Conservation (phyloP, 1,140 invertebrate species). For the Drosophila rufa region DNA sequence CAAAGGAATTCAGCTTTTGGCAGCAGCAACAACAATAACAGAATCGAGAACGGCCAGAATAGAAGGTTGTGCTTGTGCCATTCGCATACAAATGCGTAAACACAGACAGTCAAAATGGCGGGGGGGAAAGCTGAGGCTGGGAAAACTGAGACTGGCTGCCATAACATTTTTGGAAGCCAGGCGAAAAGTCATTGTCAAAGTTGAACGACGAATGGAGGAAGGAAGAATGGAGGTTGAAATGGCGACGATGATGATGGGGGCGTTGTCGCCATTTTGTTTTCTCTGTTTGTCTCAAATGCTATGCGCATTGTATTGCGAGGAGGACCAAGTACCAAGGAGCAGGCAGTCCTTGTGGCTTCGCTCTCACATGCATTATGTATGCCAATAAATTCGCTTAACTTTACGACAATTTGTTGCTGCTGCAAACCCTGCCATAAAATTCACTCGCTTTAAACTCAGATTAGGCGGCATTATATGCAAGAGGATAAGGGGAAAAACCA, state of each 20-base stretch:
- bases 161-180: slow-evolving; percentile 72
- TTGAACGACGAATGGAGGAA: slow-evolving; percentile 38
- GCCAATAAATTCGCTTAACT: slow-evolving; percentile 83
- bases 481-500: not conserved
- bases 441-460: slow-evolving; percentile 50
- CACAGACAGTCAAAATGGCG: slow-evolving; percentile 19
- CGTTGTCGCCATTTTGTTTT: slow-evolving; percentile 74
- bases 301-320: slow-evolving; percentile 64
- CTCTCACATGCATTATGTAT: slow-evolving; percentile 76
- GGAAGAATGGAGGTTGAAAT: not conserved
- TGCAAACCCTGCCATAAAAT: slow-evolving; percentile 75
- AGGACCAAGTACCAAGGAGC: not conserved
- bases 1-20: slow-evolving; percentile 21
- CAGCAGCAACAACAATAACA: slow-evolving; percentile 20
- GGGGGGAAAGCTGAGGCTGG: slow-evolving; percentile 4
- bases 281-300: slow-evolving; percentile 57
- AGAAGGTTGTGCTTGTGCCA: slow-evolving; percentile 12
- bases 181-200: slow-evolving; percentile 80
- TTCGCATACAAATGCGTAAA: slow-evolving; percentile 56
- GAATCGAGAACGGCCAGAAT: slow-evolving; percentile 21
- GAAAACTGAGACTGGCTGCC: slow-evolving; percentile 30
- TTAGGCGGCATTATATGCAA: slow-evolving; percentile 17
- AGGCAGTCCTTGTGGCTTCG: slow-evolving; percentile 7
- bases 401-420: slow-evolving; percentile 82
- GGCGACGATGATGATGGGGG: slow-evolving; percentile 54